Evolutionary conservation across 2,113 vertebrate genomes (phyloP).

Genomic region (Ginglymostoma cirratum): DNA sequence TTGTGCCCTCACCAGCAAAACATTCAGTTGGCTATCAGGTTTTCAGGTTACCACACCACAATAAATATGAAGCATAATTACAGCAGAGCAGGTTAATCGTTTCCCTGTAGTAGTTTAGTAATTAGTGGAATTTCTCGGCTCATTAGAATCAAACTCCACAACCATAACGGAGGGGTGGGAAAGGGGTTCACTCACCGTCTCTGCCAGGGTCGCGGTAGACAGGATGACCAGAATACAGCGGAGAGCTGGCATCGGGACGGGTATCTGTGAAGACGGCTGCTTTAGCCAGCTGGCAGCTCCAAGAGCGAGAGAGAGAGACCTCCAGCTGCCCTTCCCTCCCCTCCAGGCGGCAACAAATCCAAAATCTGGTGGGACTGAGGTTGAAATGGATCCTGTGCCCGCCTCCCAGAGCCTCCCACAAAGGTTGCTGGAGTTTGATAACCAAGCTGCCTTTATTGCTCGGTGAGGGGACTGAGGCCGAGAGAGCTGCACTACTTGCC

Average conservation of each 20-base stretch:
- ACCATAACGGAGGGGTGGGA: too few relatives aligned
- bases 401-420: not conserved
- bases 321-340: not conserved
- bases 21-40: not conserved
- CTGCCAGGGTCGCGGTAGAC: not conserved
- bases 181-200: not conserved
- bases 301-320: not conserved
- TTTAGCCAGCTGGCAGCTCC: not conserved
- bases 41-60: not conserved
- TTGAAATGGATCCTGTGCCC: not conserved
- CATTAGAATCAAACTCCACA: not conserved
- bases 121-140: not conserved
- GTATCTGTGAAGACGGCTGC: not conserved
- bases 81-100: not conserved
- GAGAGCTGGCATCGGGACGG: not conserved
- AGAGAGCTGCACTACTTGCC: not conserved
- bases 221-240: not conserved
- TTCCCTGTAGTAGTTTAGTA: not conserved
- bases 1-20: not conserved
- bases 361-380: too few relatives aligned
- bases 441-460: not conserved
- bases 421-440: not conserved
- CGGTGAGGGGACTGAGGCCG: not conserved
- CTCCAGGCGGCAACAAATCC: too few relatives aligned
- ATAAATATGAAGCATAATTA: not conserved